Evolutionary conservation across 1,140 invertebrate species (phyloP), one percentile per base, ranked within the genome.

Genomic region (Ostrea edulis): DNA sequence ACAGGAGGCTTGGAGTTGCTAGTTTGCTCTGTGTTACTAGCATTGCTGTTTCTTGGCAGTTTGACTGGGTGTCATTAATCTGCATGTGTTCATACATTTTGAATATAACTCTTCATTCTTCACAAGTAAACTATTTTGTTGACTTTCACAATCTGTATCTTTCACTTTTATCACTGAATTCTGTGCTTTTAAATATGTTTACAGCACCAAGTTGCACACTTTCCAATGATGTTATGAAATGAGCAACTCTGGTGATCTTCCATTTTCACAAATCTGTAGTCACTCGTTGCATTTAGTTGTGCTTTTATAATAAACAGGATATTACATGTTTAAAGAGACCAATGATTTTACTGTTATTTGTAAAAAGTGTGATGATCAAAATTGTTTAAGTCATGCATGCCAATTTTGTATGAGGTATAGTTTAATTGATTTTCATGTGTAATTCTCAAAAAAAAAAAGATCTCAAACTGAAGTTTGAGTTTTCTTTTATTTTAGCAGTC

Each of bases 31-130:
- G 9, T 44, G 54, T 85, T 54, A 22, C 82, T 8, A 54, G 44
- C 82, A 52, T 83, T 83, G 20, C 52, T 54, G 52, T 53, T 52
- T 83, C 52, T 54, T 22, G 11, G 82, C 44, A 83, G 82, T 83
- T 83, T 52, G 35, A 83, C 82, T 83, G 82, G 44, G 44, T 83
- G 82, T 51, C 82, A 53, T 83, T 83, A 83, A 17, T 83, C 29
- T 83, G 52, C 82, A 83, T 83, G 52, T 83, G 52, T 22, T 52
- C 52, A 83, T 17, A 83, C 44, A 83, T 53, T 52, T 20, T 83
- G 82, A 44, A 83, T 35, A 22, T 22, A 51, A 83, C 22, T 81
- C 25, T 81, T 29, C 44, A 35, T 81, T 17, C 71, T 44, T 29
- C 44, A 17, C 14, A 8, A 81, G 25, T 14, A 12, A 81, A 81